Evolutionary conservation across 2,113 vertebrate genomes (phyloP).

Genomic region (Scolopax mira): DNA sequence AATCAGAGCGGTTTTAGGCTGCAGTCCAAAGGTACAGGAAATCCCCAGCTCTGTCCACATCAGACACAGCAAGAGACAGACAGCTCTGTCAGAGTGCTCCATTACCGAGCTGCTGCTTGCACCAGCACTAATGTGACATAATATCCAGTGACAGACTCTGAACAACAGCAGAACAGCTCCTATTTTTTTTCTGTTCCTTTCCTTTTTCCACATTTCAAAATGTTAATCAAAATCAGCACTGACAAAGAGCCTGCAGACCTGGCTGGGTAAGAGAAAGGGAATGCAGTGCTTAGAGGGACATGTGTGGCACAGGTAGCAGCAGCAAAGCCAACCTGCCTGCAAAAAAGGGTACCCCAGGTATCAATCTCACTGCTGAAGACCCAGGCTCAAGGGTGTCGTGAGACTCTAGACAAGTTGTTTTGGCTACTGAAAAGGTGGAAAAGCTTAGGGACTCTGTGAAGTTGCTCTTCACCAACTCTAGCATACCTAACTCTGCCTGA

Average conservation of each 20-base stretch:
- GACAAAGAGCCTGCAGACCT: not conserved
- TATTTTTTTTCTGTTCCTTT: not conserved
- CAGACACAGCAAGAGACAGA: conserved; percentile 26
- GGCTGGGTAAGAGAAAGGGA: not conserved
- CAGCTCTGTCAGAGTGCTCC: not conserved
- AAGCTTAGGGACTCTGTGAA: not conserved
- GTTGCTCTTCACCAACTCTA: not conserved
- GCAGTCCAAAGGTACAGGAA: conserved; percentile 39
- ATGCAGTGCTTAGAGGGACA: not conserved
- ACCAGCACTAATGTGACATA: conserved; percentile 44
- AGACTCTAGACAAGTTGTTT: not conserved
- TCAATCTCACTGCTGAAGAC: not conserved
- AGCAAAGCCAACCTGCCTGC: not conserved
- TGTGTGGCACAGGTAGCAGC: not conserved
- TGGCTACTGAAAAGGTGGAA: not conserved
- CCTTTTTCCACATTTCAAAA: not conserved
- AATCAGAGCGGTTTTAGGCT: conserved; percentile 16
- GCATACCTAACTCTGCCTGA: not conserved
- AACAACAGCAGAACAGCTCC: not conserved
- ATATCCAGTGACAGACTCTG: conserved; percentile 20
- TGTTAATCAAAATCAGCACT: not conserved
- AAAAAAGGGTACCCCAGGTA: not conserved
- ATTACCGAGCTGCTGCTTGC: not conserved
- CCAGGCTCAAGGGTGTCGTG: not conserved
- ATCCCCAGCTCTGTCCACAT: conserved; percentile 22